A percentile compares a stretch with the other conserved stretches of the same genome.
These are phyloP conservation scores for Rhamnusium bicolor DNA, from an alignment of 2,888 invertebrate species.

Conservation along the genomic window DNA sequence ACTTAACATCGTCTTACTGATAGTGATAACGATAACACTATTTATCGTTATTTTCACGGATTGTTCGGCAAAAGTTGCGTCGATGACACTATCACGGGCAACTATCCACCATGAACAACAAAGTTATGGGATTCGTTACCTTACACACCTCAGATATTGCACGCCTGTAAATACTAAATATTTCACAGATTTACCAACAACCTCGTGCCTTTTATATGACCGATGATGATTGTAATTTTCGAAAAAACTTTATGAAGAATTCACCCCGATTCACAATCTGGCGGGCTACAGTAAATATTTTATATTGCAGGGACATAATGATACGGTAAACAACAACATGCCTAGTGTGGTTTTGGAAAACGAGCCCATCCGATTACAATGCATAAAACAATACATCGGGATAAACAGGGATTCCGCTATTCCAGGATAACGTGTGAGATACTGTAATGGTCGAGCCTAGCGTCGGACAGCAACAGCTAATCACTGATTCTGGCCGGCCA, in stretches of 20 bases:
- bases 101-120: no score
- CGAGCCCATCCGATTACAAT: conserved; percentile 49
- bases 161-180: no score
- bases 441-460: conserved; percentile 58
- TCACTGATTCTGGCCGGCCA: conserved; percentile 54
- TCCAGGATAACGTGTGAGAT: conserved; percentile 62
- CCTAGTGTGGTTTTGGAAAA: conserved; percentile 21
- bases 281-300: neutral
- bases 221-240: neutral
- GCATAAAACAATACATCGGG: conserved; percentile 61
- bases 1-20: no score
- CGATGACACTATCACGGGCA: no score
- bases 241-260: neutral
- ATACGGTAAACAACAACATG: neutral
- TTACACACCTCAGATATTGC: no score
- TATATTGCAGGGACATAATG: neutral
- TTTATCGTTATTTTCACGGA: no score
- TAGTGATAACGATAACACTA: no score
- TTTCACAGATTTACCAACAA: no score
- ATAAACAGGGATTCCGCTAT: conserved; percentile 58
- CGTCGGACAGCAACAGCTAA: conserved; percentile 55
- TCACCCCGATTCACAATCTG: neutral
- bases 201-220: no score
- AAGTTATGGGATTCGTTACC: no score
- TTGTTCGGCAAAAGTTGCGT: no score